Base-by-base conservation (phyloP, 1,140 invertebrate species). In the Aphaenogaster rudis region DNA sequence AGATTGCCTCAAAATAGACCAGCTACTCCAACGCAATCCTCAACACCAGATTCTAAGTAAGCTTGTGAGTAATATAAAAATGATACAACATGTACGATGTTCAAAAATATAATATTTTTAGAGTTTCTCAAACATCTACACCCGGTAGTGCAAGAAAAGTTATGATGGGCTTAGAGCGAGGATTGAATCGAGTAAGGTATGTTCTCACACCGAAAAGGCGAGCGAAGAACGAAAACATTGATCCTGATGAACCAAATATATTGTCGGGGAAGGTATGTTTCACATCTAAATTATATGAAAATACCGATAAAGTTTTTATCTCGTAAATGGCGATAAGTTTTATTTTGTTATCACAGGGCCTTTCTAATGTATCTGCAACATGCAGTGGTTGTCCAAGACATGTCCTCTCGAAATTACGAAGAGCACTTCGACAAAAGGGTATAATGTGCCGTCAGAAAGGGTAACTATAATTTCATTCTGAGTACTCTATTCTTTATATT, bases 321-420 rank as follows among this genome's bases (percentile, higher is more conserved):
- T 54, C 0, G 17, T 45, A 57, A 87, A 87, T 85, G 54, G 11
- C 15, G 3, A 2, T 42, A 67, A 69, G 48, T 72, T 17, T 48
- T 61, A 39, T 71, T 57, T 39, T 11, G 1, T 92, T 89, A 87
- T 88, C 94, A 95, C 92, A 98, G 97, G 96, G 97, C 82, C 94
- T 97, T 57, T 97, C 97, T 90, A 98, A 98, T 93, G 96, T 98
- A 39, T 98, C 97, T 7, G 97, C 97, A 11, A 97, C 97, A 8
- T 96, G 96, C 54, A 97, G 96, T 78, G 96, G 95, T 17, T 96
- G 96, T 94, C 96, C 97, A 1, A 97, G 97, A 89, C 94, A 96
- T 85, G 97, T 98, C 15, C 94, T 98, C 36, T 94, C 94, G 1
- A 96, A 97, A 92, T 93, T 98, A 54, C 96, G 96, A 69, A 94